A percentile compares a stretch with the other conserved stretches of the same genome.
Conservation (phyloP, 2,888 invertebrate species). For the Amphimallon solstitiale region DNA sequence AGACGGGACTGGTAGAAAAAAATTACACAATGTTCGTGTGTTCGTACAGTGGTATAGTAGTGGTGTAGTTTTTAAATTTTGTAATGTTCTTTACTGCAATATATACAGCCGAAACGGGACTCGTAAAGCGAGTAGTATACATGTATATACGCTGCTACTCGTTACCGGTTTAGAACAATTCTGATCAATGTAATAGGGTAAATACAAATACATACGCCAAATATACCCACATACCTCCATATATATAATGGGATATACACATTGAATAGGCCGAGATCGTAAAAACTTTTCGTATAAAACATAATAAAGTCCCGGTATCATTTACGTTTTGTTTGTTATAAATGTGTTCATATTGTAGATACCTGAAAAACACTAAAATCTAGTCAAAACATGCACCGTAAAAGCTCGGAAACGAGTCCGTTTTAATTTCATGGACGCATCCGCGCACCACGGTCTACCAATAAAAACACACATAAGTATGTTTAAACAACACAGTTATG, state of each 20-base stretch:
- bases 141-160: slow-evolving; percentile 59
- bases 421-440: slow-evolving; percentile 2
- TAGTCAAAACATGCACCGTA: slow-evolving; percentile 36
- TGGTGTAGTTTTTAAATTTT: slow-evolving; percentile 60
- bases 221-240: slow-evolving; percentile 28
- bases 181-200: slow-evolving; percentile 52
- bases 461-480: slow-evolving; percentile 37
- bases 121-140: slow-evolving; percentile 60
- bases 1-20: slow-evolving; percentile 43
- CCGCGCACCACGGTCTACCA: background rate
- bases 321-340: slow-evolving; percentile 50
- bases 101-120: slow-evolving; percentile 59
- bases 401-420: slow-evolving; percentile 3
- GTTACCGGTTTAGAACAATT: background rate
- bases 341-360: slow-evolving; percentile 48
- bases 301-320: slow-evolving; percentile 53
- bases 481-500: slow-evolving; percentile 40
- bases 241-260: slow-evolving; percentile 58
- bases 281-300: slow-evolving; percentile 60
- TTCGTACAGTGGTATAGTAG: slow-evolving; percentile 40
- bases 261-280: slow-evolving; percentile 59
- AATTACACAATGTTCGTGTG: slow-evolving; percentile 57
- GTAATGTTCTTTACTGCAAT: slow-evolving; percentile 60
- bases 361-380: slow-evolving; percentile 28
- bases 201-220: too few species aligned